A percentile compares a stretch with the other conserved stretches of the same genome.
Conservation (phyloP, 2,888 invertebrate genomes). For the Leptinotarsa tumamoca region DNA sequence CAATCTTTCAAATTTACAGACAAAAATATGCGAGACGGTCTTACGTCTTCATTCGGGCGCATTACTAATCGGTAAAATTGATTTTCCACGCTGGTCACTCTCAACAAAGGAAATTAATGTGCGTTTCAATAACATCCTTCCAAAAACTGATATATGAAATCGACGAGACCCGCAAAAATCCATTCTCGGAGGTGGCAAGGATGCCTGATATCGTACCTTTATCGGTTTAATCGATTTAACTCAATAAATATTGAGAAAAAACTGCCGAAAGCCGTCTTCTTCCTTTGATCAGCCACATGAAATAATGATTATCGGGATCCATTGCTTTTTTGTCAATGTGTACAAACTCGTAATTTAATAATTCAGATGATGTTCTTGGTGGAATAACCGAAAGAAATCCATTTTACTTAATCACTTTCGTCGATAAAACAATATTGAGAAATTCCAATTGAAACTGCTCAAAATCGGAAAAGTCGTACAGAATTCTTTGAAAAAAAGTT, state of each 20-base stretch:
- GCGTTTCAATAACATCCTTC: constrained; percentile 10
- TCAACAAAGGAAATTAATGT: constrained; percentile 9
- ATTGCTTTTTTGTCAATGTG: not conserved
- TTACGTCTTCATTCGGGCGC: constrained; percentile 17
- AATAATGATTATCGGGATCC: not conserved
- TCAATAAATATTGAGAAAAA: constrained; percentile 9
- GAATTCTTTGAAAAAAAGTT: too few species aligned
- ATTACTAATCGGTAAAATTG: constrained; percentile 13
- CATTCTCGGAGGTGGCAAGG: constrained; percentile 5
- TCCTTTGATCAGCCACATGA: not conserved
- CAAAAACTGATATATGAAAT: constrained; percentile 7
- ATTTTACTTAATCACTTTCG: too few species aligned
- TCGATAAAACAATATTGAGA: too few species aligned
- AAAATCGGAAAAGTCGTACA: too few species aligned
- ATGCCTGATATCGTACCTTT: not conserved
- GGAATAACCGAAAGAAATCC: too few species aligned
- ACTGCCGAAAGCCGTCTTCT: not conserved
- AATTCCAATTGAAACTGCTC: too few species aligned
- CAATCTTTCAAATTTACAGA: not conserved
- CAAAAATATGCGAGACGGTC: constrained; percentile 2
- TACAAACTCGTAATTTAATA: not conserved
- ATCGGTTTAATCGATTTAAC: constrained; percentile 16
- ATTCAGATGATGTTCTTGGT: too few species aligned
- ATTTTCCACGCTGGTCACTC: constrained; percentile 8
- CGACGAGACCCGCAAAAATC: constrained; percentile 6